Evolutionary conservation across 2,797 vertebrate genomes (phyloP), one percentile per base, ranked within the genome.

Genomic region (Tragopan temminckii): DNA sequence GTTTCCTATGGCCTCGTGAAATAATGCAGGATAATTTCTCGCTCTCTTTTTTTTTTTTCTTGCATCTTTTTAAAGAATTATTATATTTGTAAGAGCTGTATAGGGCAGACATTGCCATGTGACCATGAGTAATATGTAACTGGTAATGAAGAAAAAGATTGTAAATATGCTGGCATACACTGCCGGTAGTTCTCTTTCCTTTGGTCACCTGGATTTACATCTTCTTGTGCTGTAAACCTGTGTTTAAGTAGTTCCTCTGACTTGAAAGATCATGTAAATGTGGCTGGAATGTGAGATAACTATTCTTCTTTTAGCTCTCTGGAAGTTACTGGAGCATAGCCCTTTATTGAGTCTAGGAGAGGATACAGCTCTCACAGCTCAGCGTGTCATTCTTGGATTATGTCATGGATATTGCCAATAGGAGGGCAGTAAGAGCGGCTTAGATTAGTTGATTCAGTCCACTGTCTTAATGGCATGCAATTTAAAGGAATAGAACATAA

Each of bases 301-400:
- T 46, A 18, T 88, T 80, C 75, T 55, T 31, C 40, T 80, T 35
- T 29, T 88, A 42, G 59, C 70, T 82, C 59, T 90, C 89, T 69
- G 7, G 11, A 48, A 75, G 52, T 87, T 85, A 57, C 61, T 89
- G 91, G 55, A 90, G 91, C 85, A 66, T 78, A 78, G 29, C 81
- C 38, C 84, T 66, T 52, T 45, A 58, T 29, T 58, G 81, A 85
- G 69, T 61, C 12, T 78, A 80, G 89, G 80, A 91, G 80, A 84
- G 72, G 46, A 87, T 91, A 76, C 79, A 87, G 68, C 69, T 82
- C 91, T 94, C 82, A 79, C 80, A 91, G 88, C 81, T 95, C 79
- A 89, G 48, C 89, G 74, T 81, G 80, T 91, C 88, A 50, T 88
- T 94, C 77, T 91, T 88, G 92, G 94, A 95, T 97, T 96, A 88